phyloP scores from a whole-genome alignment of 2,797 vertebrate genomes.

The Oreortyx pictus region DNA sequence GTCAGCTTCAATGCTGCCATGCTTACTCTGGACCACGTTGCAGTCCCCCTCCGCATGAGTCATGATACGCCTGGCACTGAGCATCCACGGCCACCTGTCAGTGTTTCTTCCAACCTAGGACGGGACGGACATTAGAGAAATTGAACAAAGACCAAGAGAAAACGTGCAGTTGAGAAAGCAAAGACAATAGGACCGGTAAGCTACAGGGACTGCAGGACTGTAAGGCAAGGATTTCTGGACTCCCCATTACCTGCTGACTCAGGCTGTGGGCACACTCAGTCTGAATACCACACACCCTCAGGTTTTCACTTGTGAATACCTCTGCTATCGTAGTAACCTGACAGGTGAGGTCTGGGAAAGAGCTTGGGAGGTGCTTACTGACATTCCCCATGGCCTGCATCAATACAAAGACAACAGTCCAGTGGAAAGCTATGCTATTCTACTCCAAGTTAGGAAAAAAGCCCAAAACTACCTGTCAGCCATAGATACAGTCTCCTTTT shows the following conservation, averaged over 20 bases:
- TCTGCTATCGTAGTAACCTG: not conserved
- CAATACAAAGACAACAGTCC: not conserved
- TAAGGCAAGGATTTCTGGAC: not conserved
- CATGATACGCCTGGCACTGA: conserved; percentile 86
- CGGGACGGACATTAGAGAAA: not conserved
- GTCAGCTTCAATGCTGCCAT: conserved; percentile 91
- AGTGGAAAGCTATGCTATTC: not conserved
- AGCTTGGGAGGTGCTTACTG: accelerated
- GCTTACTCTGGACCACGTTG: conserved; percentile 86
- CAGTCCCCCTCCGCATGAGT: conserved; percentile 87
- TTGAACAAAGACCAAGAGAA: not conserved
- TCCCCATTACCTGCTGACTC: no score
- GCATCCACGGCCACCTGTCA: conserved; percentile 96
- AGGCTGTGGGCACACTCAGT: not conserved
- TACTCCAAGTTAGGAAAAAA: not conserved
- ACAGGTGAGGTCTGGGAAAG: not conserved
- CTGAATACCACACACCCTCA: not conserved
- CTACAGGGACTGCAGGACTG: not conserved
- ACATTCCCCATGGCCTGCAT: accelerated
- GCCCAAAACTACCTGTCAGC: not conserved
- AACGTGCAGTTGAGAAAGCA: not conserved
- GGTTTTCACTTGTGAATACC: not conserved
- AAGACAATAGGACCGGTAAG: accelerated
- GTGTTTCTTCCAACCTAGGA: conserved; percentile 88
- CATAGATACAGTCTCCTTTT: not conserved